Base-by-base conservation (phyloP, 2,888 invertebrate species). In the Hydrotaea cyrtoneurina region DNA sequence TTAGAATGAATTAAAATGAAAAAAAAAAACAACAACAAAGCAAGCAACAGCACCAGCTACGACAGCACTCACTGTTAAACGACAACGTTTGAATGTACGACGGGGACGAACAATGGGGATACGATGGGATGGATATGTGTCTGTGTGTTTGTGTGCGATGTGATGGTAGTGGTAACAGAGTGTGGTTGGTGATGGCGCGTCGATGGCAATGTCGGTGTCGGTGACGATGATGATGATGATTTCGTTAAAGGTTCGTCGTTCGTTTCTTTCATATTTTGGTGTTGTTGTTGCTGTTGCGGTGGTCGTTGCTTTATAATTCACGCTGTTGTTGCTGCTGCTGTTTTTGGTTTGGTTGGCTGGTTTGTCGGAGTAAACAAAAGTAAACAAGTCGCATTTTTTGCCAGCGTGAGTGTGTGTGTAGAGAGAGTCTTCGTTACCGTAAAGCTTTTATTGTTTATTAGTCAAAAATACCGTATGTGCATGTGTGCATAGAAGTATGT, bases 321-420 rank as follows among this genome's bases (percentile, higher is more conserved):
- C 71, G 26, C 50, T 78, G 71, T 71, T 79, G 36, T 57, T 39
- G 72, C 10, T 53, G 0, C 43, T 26, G 21, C 59, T 39, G 23
- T 57, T 59, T 59, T 57, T 80, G 53, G 78, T 75, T 84, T 84
- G 78, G 59, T 26, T 59, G 23, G 59, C 2, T 21, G 26, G 43
- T 66, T 66, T 66, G 66, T 69, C 26, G 62, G 76, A 80, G 74
- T 82, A 85, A 82, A 85, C 81, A 77, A 82, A 79, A 81, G 78
- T 84, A 81, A 73, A 81, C 78, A 78, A 77, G 75, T 78, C 78
- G 57, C 36, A 59, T 15, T 80, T 64, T 62, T 43, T 75, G 31
- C 72, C 21, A 43, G 17, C 21, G 26, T 71, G 17, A 72, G 21
- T 55, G 36, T 36, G 19, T 59, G 19, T 74, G n/a, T n/a, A n/a